Evolutionary conservation across 1,140 invertebrate species (phyloP).

Genomic region (Holotrichia oblita): DNA sequence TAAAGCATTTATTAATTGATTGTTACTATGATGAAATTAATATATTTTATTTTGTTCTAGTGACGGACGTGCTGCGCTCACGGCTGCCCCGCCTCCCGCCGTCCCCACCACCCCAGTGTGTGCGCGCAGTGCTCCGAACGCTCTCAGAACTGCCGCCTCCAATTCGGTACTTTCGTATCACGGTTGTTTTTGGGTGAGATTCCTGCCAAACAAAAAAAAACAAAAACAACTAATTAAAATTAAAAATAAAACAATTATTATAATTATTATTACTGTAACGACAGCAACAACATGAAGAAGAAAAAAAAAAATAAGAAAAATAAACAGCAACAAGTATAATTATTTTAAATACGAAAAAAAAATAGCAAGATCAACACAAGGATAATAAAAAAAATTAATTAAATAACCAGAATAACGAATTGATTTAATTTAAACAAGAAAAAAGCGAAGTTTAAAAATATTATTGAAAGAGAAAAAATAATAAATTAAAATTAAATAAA

Average conservation of each 20-base stretch:
- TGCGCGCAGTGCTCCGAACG: slow-evolving; percentile 60
- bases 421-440: background rate
- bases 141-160: slow-evolving; percentile 58
- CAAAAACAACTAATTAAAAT: slow-evolving; percentile 16
- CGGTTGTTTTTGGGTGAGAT: slow-evolving; percentile 60
- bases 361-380: too few relatives aligned
- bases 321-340: too few relatives aligned
- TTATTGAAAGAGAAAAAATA: background rate
- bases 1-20: too few relatives aligned
- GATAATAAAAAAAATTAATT: background rate
- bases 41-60: slow-evolving; percentile 51
- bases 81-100: slow-evolving; percentile 52
- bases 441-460: too few relatives aligned
- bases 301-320: too few relatives aligned
- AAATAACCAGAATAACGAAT: slow-evolving; percentile 31
- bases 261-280: slow-evolving; percentile 9
- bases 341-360: too few relatives aligned
- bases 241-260: background rate
- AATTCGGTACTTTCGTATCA: slow-evolving; percentile 56
- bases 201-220: slow-evolving; percentile 57
- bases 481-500: background rate
- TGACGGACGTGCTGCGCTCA: slow-evolving; percentile 61
- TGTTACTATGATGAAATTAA: too few relatives aligned
- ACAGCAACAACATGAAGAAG: slow-evolving; percentile 25
- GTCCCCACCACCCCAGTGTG: slow-evolving; percentile 51